Percentiles rank a stretch among this genome's conserved stretches.
Conservation (phyloP, 2,113 vertebrate genomes). For the Empidonax traillii region DNA sequence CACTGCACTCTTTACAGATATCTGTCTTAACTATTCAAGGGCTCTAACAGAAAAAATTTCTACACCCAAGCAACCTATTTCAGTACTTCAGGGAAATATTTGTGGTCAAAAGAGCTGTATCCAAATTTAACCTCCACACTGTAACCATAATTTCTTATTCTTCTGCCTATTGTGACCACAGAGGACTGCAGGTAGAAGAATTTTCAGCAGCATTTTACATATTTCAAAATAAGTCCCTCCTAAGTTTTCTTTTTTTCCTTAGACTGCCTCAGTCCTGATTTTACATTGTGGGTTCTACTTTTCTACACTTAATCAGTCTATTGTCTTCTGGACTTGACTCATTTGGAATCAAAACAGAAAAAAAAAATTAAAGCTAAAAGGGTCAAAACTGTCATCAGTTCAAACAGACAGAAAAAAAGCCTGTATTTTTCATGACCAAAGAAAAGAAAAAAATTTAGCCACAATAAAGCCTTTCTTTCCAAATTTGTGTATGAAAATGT, state of each 20-base stretch:
- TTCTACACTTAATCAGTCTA: neutral
- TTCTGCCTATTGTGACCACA: neutral
- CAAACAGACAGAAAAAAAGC: neutral
- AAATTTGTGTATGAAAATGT: fast-evolving
- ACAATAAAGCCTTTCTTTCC: neutral
- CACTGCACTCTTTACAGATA: neutral
- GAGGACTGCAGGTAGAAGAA: neutral
- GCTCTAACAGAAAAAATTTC: neutral
- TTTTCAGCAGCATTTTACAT: neutral
- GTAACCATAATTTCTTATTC: neutral
- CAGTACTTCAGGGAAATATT: neutral
- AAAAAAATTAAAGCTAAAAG: neutral
- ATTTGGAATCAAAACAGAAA: neutral
- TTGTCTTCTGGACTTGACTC: neutral
- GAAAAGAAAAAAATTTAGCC: neutral
- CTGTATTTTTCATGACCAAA: neutral
- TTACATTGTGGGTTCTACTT: neutral
- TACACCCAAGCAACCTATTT: neutral
- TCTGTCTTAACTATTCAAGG: neutral
- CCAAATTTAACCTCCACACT: neutral
- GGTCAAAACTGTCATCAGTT: neutral
- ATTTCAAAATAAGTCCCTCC: neutral
- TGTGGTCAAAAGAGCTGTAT: neutral
- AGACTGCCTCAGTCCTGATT: neutral
- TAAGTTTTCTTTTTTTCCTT: neutral